Base-by-base conservation (phyloP, 1,140 invertebrate species). In the Pachypeltis micranthus region DNA sequence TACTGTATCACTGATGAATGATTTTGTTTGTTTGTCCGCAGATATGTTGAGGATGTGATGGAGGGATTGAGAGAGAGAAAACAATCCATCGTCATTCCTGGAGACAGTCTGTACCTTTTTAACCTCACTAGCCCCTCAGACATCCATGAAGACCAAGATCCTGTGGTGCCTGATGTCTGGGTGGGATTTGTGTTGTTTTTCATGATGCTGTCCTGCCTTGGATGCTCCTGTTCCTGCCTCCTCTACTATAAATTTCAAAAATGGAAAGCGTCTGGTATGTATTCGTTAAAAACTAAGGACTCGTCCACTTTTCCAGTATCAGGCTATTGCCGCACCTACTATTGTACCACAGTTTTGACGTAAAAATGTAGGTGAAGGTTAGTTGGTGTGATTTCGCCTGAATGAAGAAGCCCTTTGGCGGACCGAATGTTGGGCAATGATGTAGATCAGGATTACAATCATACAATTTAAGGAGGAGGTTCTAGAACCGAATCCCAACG, bases 181-280 rank as follows among this genome's bases (percentile, higher is more conserved):
- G 79, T 83, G n/a, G 80, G 80, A 2, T 76, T 82, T 26, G 79
- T 81, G 3, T 71, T 83, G 0, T 80, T 80, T 1, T 69, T 82
- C 19, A 76, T 83, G 68, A 80, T 82, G 4, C 72, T 82, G 2
- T 79, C 78, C 66, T 80, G 80, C 67, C 76, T 81, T 59, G 81
- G 80, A 66, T 81, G 80, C 69, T 79, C 82, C 68, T 82, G 80
- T 66, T 77, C 79, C 24, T 82, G 80, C 70, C 75, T 83, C 44
- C 69, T 83, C 2, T 82, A 82, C 67, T 80, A 84, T 76, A 79
- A 82, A 71, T 79, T 85, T 73, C 75, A 85, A 75, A 76, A 84
- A 72, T 82, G 83, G 83, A 77, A 83, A 73, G 73, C 77, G 71
- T 72, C 78, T 75, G 80, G 83, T 86, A 72, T 80, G 78, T 74